phyloP scores from a whole-genome alignment of 2,888 invertebrate genomes.

The Drosophila greeni region DNA sequence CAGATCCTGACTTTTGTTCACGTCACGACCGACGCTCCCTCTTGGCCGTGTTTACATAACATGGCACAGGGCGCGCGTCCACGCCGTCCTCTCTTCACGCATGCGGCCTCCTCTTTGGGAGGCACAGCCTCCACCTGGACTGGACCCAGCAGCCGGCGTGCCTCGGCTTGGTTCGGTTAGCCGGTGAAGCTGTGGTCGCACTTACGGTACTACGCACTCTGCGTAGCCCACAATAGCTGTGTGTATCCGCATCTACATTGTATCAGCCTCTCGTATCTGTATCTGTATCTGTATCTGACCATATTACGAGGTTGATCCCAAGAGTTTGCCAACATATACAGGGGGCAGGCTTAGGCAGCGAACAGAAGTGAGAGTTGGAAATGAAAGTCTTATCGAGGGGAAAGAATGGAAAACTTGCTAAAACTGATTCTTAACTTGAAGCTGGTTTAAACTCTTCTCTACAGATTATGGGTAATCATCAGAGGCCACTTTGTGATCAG shows the following conservation, averaged over 20 bases:
- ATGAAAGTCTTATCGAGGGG: not conserved
- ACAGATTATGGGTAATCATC: not conserved
- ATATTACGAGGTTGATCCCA: conserved; percentile 29
- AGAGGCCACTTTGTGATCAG: not conserved
- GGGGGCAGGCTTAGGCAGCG: too few species aligned
- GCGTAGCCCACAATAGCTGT: conserved; percentile 14
- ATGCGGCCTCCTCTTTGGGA: conserved; percentile 47
- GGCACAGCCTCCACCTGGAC: conserved; percentile 44
- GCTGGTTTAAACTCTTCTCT: not conserved
- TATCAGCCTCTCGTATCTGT: conserved; percentile 2
- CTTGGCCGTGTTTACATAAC: conserved; percentile 62
- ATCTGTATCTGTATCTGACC: conserved; percentile 15
- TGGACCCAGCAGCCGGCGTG: conserved; percentile 2
- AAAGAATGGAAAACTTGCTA: not conserved
- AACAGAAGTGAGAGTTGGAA: not conserved
- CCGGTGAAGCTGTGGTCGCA: conserved; percentile 49
- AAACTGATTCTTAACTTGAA: not conserved
- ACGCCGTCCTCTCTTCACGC: conserved; percentile 32
- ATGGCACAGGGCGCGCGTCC: conserved; percentile 33
- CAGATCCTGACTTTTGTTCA: conserved; percentile 32
- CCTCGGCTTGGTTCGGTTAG: conserved; percentile 29
- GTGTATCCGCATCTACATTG: conserved; percentile 30
- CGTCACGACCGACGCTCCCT: conserved; percentile 22
- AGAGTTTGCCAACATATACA: not conserved
- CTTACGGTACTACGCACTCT: conserved; percentile 67